A percentile compares a stretch with the other conserved stretches of the same genome.
These are phyloP conservation scores for Epinephelus coioides DNA, from an alignment of 2,797 vertebrate species.

Conservation along the genomic window DNA sequence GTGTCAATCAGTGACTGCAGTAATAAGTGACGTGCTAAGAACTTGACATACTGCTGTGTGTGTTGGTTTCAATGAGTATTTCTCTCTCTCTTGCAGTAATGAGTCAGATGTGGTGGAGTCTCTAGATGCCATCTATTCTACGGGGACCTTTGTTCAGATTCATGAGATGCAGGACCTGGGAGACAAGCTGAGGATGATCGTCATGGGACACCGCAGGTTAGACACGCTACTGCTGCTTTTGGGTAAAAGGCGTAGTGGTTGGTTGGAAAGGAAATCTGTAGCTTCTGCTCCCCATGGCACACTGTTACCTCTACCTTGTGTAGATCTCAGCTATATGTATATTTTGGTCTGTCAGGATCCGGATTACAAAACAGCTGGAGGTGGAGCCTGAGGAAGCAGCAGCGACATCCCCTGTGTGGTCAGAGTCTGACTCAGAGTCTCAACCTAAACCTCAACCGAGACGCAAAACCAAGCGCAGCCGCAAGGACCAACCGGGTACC, in stretches of 20 bases:
- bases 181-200: conserved; percentile 97
- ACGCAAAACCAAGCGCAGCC: conserved; percentile 85
- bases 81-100: conserved; percentile 84
- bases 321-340: neutral
- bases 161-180: conserved; percentile 99
- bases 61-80: neutral
- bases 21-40: neutral
- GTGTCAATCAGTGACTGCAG: neutral
- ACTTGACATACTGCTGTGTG: neutral
- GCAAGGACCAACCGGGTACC: conserved; percentile 71
- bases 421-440: conserved; percentile 75
- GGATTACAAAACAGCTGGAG: conserved; percentile 90
- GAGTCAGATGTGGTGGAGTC: conserved; percentile 94
- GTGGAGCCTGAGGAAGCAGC: conserved; percentile 87
- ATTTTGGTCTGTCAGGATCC: conserved; percentile 84
- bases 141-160: conserved; percentile 97
- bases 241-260: neutral
- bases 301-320: neutral
- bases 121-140: conserved; percentile 92
- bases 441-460: conserved; percentile 78
- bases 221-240: neutral
- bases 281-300: neutral
- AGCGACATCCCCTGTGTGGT: neutral
- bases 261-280: neutral
- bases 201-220: conserved; percentile 97